Base-by-base conservation (phyloP, 2,797 vertebrate species). In the Neosilurus hyrtlii region DNA sequence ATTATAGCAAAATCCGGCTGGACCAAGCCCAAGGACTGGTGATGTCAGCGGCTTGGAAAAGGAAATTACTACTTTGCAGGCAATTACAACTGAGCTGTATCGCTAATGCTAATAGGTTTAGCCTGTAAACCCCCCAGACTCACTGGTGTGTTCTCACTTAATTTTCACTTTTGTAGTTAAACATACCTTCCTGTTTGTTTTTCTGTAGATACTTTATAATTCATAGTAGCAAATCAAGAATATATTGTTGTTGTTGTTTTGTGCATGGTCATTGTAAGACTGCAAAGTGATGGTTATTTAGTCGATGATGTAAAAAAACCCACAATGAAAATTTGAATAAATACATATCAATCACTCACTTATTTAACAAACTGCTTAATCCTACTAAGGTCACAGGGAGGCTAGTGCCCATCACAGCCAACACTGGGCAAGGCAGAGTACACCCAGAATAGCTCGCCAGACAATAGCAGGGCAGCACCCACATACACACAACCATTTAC, bases 31-130 rank as follows among this genome's bases (percentile, higher is more conserved):
- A 79, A 79, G 71, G 51, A 14, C 2, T 52, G 11, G 61, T 66
- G 76, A 79, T 9, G 76, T 65, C 61, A 65, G 24, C 10, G 0
- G 49, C 43, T 54, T 26, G 24, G 62, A 79, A 56, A 66, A 65
- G 76, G 76, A 79, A 79, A 79, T 79, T 65, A 79, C 76, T 49
- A 79, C 76, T 79, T 79, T 65, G n/a, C 43, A 79, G 62, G 62
- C 62, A 79, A 79, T 79, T 79, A 79, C 61, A 26, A 52, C 43
- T 79, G 37, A 65, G 61, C 43, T 78, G 18, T 65, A 65, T 30
- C 61, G 6, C 43, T 78, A 78, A 65, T 79, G 61, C 43, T 65
- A 78, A 78, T 79, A 24, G 49, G 24, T 65, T 79, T 20, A 79
- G 49, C 62, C 62, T 66, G 49, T 52, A 65, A 65, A 26, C n/a